Evolutionary conservation across 2,797 vertebrate genomes (phyloP).

Genomic region (Chaenodraco wilsoni): DNA sequence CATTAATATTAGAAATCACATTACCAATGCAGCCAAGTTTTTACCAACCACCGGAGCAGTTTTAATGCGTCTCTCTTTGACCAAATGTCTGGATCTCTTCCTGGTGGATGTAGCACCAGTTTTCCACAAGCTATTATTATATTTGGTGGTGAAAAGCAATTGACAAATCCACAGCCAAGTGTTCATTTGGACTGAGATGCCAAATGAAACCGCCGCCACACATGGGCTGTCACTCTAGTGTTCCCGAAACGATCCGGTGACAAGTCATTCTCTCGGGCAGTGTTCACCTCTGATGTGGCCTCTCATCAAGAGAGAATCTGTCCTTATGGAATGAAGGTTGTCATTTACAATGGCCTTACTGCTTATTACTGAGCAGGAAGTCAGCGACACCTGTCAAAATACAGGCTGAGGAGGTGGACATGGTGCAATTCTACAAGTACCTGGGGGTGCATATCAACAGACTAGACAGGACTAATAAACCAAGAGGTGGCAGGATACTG

Average conservation of each 20-base stretch:
- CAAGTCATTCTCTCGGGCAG: conserved; percentile 65
- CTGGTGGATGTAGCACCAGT: conserved; percentile 28
- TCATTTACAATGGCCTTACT: conserved; percentile 67
- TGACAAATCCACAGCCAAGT: conserved; percentile 48
- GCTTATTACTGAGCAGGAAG: conserved; percentile 67
- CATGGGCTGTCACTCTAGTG: conserved; percentile 59
- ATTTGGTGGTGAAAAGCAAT: conserved; percentile 43
- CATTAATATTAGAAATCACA: conserved; percentile 39
- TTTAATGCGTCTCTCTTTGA: conserved; percentile 35
- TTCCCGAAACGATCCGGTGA: conserved; percentile 60
- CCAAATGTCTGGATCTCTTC: conserved; percentile 23
- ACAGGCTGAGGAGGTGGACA: conserved; percentile 64
- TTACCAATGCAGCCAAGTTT: conserved; percentile 34
- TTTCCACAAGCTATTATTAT: conserved; percentile 47
- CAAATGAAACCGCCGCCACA: conserved; percentile 44
- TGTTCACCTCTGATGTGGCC: conserved; percentile 70
- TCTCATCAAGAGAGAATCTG: conserved; percentile 67
- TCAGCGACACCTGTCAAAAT: conserved; percentile 75
- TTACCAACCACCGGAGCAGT: conserved; percentile 7
- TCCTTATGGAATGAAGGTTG: conserved; percentile 68
- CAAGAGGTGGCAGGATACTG: conserved; percentile 52
- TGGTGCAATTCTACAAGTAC: conserved; percentile 52
- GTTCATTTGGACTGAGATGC: conserved; percentile 61
- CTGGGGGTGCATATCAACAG: conserved; percentile 55
- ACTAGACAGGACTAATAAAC: conserved; percentile 66